Conservation (phyloP, 2,888 invertebrate genomes). For the Drosophila ezoana region DNA sequence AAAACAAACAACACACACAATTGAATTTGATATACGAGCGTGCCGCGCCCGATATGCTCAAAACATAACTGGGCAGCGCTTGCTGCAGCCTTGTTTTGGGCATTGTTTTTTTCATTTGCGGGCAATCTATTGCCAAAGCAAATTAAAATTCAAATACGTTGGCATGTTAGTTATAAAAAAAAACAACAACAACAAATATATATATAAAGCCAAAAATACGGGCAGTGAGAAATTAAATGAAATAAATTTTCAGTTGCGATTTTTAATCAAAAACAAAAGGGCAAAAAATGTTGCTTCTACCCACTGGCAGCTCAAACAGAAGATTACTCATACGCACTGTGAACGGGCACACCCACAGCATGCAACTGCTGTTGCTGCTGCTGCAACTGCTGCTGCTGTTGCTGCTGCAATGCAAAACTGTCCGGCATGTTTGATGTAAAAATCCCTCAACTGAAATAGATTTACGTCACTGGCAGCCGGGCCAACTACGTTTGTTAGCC, state of each 20-base stretch:
- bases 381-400: not conserved
- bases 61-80: slow-evolving; percentile 35
- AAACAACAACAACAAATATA: not conserved
- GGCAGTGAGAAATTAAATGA: slow-evolving; percentile 62
- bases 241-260: slow-evolving; percentile 63
- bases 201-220: slow-evolving; percentile 32
- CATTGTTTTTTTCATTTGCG: slow-evolving; percentile 19
- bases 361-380: slow-evolving; percentile 35
- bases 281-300: slow-evolving; percentile 16
- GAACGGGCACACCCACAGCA: slow-evolving; percentile 44
- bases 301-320: slow-evolving; percentile 31
- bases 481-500: slow-evolving; percentile 55
- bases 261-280: slow-evolving; percentile 65
- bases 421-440: slow-evolving; percentile 78
- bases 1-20: slow-evolving; percentile 37
- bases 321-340: slow-evolving; percentile 68
- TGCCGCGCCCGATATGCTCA: slow-evolving; percentile 40
- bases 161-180: slow-evolving; percentile 42
- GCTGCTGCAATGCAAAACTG: slow-evolving; percentile 66
- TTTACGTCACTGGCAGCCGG: slow-evolving; percentile 79
- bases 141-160: slow-evolving; percentile 73
- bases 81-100: slow-evolving; percentile 15
- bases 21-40: slow-evolving; percentile 69
- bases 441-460: slow-evolving; percentile 81
- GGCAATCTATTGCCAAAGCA: slow-evolving; percentile 55